Evolutionary conservation across 2,888 invertebrate genomes (phyloP).

Genomic region (Antheraea assamensis): DNA sequence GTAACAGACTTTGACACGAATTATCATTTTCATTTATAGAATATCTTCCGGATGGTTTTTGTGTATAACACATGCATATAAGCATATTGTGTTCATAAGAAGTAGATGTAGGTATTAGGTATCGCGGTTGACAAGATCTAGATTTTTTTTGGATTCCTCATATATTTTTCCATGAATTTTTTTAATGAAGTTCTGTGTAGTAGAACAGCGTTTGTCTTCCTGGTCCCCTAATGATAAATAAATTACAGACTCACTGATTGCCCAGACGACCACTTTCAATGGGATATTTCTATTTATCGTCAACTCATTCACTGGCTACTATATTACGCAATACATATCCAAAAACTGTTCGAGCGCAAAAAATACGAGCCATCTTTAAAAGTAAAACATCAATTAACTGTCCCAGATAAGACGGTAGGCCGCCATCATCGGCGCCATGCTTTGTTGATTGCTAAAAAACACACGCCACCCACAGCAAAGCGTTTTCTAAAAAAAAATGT

Average conservation of each 20-base stretch:
- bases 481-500: background rate
- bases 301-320: background rate
- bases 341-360: background rate
- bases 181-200: too few relatives aligned
- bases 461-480: conserved; percentile 19
- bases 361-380: conserved; percentile 31
- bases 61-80: too few relatives aligned
- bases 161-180: too few relatives aligned
- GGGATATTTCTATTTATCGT: background rate
- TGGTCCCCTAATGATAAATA: background rate
- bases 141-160: too few relatives aligned
- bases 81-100: too few relatives aligned
- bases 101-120: too few relatives aligned
- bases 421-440: conserved; percentile 24
- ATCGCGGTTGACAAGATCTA: too few relatives aligned
- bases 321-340: conserved; percentile 2
- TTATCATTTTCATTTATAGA: too few relatives aligned
- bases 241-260: background rate
- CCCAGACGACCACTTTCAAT: background rate
- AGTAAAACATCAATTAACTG: conserved; percentile 69
- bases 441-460: conserved; percentile 19
- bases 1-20: too few relatives aligned
- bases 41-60: too few relatives aligned
- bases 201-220: too few relatives aligned
- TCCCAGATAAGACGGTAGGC: conserved; percentile 42